Evolutionary conservation across 2,797 vertebrate species (phyloP).

Genomic region (Poeciliopsis gracilis): DNA sequence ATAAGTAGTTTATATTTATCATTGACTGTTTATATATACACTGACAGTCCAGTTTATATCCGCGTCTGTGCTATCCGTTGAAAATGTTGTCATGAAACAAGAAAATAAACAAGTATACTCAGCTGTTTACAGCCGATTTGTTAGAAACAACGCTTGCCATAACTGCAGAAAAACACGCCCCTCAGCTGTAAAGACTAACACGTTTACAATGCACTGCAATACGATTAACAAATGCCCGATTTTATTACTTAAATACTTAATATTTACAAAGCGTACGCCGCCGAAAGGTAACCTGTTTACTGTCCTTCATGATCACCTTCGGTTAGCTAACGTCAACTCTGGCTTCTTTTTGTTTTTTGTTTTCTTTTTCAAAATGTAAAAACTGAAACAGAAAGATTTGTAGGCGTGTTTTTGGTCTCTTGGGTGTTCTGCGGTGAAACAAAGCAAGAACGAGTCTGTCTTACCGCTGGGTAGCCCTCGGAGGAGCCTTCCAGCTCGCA

Average conservation of each 20-base stretch:
- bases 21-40: not conserved
- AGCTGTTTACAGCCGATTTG: not conserved
- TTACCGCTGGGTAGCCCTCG: constrained; percentile 74
- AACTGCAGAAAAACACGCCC: constrained; percentile 20
- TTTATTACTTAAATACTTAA: not conserved
- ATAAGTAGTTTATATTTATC: not conserved
- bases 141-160: constrained; percentile 17
- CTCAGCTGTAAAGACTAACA: constrained; percentile 16
- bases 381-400: rapidly evolving
- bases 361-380: not conserved
- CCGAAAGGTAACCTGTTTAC: not conserved
- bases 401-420: rapidly evolving
- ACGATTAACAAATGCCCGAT: not conserved
- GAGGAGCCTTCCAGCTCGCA: constrained; percentile 72
- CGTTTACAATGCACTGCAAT: not conserved
- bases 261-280: not conserved
- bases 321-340: constrained; percentile 21
- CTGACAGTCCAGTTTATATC: not conserved
- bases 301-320: constrained; percentile 78
- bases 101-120: not conserved
- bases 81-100: not conserved
- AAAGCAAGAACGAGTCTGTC: not conserved
- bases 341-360: not conserved
- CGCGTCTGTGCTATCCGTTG: not conserved
- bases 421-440: not conserved